phyloP scores from a whole-genome alignment of 1,140 invertebrate genomes.

The Amyelois transitella region DNA sequence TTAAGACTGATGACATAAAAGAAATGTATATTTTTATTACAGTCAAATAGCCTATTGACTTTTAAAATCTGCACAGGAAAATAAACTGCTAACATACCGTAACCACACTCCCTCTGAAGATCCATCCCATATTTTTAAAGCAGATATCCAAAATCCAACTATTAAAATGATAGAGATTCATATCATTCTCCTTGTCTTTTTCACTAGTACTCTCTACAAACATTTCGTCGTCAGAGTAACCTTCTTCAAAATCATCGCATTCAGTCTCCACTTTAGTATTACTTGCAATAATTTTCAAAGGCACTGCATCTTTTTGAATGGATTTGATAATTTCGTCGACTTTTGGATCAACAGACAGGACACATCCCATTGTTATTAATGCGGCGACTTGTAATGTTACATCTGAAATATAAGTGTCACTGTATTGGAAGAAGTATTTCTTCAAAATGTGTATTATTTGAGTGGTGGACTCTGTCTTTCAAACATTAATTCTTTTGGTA shows the following conservation, averaged over 20 bases:
- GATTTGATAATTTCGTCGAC: conserved; percentile 52
- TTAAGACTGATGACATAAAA: too few species aligned
- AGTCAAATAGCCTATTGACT: too few species aligned
- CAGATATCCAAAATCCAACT: conserved; percentile 76
- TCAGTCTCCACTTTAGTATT: conserved; percentile 30
- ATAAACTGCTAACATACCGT: conserved; percentile 37
- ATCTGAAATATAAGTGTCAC: conserved; percentile 37
- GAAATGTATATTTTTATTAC: too few species aligned
- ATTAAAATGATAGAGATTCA: conserved; percentile 26
- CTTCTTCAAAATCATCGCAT: conserved; percentile 64
- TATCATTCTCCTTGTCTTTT: conserved; percentile 31
- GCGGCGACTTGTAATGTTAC: conserved; percentile 83
- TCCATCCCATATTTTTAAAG: conserved; percentile 73
- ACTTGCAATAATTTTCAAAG: conserved; percentile 31
- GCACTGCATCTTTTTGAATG: conserved; percentile 39
- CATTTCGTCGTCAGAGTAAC: conserved; percentile 64
- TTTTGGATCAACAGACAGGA: conserved; percentile 80
- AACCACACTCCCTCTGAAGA: conserved; percentile 40
- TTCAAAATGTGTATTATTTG: too few species aligned
- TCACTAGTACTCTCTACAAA: conserved; percentile 30
- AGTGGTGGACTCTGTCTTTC: too few species aligned
- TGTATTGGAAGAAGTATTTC: too few species aligned
- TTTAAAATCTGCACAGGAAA: too few species aligned
- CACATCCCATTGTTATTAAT: conserved; percentile 83
- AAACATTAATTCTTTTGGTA: too few species aligned